Percentiles rank a stretch among this genome's conserved stretches.
Conservation (phyloP, 2,797 vertebrate genomes). For the Manis pentadactyla region DNA sequence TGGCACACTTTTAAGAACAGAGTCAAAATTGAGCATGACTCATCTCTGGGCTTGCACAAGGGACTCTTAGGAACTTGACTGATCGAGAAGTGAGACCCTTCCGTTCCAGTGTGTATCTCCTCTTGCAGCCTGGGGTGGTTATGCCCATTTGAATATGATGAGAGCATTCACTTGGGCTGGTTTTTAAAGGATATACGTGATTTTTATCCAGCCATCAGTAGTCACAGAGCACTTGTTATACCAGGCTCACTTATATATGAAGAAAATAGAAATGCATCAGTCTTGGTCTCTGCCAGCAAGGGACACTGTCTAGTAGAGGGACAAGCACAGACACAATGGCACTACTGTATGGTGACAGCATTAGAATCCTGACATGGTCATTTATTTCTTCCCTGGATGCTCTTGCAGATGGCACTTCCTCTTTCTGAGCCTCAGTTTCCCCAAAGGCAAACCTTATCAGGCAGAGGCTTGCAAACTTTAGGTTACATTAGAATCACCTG, state of each 20-base stretch:
- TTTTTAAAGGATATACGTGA: background rate
- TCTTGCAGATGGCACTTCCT: background rate
- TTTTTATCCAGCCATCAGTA: background rate
- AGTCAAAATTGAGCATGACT: background rate
- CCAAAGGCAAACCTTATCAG: background rate
- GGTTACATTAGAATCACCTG: background rate
- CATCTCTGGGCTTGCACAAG: background rate
- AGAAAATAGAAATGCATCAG: background rate
- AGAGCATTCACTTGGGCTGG: background rate
- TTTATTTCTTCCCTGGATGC: background rate
- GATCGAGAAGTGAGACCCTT: background rate
- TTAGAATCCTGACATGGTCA: background rate
- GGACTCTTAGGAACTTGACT: background rate
- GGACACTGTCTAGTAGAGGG: background rate
- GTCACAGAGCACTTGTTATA: background rate
- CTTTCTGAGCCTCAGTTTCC: background rate
- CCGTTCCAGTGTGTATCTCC: background rate
- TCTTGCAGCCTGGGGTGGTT: background rate
- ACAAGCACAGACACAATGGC: background rate
- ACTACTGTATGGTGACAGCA: background rate
- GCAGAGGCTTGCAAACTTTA: background rate
- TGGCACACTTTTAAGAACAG: background rate
- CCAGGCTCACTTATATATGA: background rate
- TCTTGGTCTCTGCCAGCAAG: background rate
- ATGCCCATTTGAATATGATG: background rate